Evolutionary conservation across 2,888 invertebrate species (phyloP), one percentile per base, ranked within the genome.

Genomic region (Halocaridina rubra): DNA sequence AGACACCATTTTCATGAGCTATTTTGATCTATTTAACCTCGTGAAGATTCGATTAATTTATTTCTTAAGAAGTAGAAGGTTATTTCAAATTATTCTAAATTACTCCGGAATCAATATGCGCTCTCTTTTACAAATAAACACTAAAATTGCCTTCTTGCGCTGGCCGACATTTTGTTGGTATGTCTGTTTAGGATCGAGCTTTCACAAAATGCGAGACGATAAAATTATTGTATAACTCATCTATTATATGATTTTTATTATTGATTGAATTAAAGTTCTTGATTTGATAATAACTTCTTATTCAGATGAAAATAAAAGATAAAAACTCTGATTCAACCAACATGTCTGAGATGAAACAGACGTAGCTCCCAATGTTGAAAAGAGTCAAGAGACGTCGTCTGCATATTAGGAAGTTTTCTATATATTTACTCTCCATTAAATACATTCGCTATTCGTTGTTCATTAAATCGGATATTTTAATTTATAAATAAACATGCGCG

Each of bases 381-480:
- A 79, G 75, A 67, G 74, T 72, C 64, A 78, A 72, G 84, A 84
- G 79, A 84, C 84, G 84, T 84, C 84, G 84, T 84, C 84, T 84
- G 84, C 84, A 84, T 82, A 82, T 82, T 81, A 81, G 82, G 71
- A 82, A 82, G 77, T 82, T 82, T 82, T 82, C 82, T 71, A 78
- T 72, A 77, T 78, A 71, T 82, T 82, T 82, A 64, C 78, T 61
- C 13, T 29, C 29, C 19, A 29, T 78, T 19, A 19, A 8, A 2
- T 19, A n/a, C n/a, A n/a, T 13, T 22, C 27, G 30, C 5, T 46
- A 16, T 30, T 22, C 30, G 67, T 29, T 71, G 3, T 16, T 22
- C 33, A 74, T 39, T 67, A 67, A 5, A 29, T 24, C n/a, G n/a
- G 53, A n/a, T 53, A n/a, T 4, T 19, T 5, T 13, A n/a, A 53